A percentile compares a stretch with the other conserved stretches of the same genome.
These are phyloP conservation scores for Luscinia luscinia DNA, from an alignment of 2,797 vertebrate genomes.

Conservation along the genomic window DNA sequence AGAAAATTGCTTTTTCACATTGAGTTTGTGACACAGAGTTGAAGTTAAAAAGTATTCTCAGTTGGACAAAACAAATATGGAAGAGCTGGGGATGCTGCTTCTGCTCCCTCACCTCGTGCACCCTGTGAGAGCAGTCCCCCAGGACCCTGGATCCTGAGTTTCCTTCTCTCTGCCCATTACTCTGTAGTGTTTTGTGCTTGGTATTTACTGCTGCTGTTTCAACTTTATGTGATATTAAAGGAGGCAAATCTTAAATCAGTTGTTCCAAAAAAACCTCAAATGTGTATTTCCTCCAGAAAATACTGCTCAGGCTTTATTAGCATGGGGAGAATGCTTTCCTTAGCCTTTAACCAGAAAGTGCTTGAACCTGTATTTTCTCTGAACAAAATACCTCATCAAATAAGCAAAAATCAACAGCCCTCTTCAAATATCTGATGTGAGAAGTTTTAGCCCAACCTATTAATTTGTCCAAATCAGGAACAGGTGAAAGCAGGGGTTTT, in stretches of 20 bases:
- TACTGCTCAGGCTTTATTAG: not conserved
- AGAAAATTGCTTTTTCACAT: not conserved
- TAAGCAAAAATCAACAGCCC: not conserved
- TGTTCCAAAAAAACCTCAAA: not conserved
- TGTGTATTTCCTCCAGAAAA: not conserved
- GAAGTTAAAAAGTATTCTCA: not conserved
- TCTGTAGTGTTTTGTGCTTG: not conserved
- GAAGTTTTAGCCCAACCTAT: not conserved
- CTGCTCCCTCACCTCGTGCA: not conserved
- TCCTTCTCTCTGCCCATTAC: not conserved
- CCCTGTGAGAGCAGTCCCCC: not conserved
- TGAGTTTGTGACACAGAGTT: not conserved
- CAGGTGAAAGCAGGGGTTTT: not conserved
- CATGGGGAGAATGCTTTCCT: not conserved
- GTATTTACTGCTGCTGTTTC: not conserved
- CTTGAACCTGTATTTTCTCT: not conserved
- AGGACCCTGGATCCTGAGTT: rapidly evolving
- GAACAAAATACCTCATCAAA: not conserved
- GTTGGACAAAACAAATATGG: not conserved
- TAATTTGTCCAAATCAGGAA: not conserved
- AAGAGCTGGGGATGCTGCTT: not conserved
- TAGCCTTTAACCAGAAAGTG: not conserved
- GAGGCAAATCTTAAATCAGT: not conserved
- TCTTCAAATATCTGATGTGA: not conserved
- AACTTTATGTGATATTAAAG: not conserved